A percentile compares a stretch with the other conserved stretches of the same genome.
Evolutionary conservation across 2,888 invertebrate species (phyloP).

Genomic region (Melanargia galathea): DNA sequence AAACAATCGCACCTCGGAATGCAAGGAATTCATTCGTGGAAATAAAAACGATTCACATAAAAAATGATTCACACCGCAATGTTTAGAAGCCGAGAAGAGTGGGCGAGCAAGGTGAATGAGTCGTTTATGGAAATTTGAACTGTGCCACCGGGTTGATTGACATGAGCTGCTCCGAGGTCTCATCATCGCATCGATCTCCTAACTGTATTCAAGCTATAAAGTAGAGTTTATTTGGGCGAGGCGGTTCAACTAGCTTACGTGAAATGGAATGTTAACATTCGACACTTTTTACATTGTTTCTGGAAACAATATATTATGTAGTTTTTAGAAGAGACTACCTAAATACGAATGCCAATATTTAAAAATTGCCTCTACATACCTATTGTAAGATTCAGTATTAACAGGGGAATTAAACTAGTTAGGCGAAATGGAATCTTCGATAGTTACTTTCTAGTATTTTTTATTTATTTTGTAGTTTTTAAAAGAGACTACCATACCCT

Average conservation of each 20-base stretch:
- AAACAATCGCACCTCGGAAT: constrained; percentile 17
- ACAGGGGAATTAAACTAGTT: no score
- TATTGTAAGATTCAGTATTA: no score
- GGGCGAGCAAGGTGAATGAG: constrained; percentile 63
- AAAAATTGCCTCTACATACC: no score
- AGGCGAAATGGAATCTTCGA: no score
- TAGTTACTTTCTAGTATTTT: no score
- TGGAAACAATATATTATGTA: background rate
- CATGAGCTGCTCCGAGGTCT: constrained; percentile 41
- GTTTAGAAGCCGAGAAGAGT: constrained; percentile 51
- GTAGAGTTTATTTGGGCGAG: background rate
- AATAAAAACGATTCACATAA: constrained; percentile 22
- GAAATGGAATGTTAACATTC: background rate
- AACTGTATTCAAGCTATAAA: constrained; percentile 37
- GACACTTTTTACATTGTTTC: constrained; percentile 6
- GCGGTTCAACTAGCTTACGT: background rate
- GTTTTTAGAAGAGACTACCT: background rate
- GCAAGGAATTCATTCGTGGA: constrained; percentile 16
- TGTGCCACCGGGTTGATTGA: constrained; percentile 61
- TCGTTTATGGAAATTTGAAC: constrained; percentile 62
- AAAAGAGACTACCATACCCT: no score
- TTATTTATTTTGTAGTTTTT: no score
- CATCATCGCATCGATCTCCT: constrained; percentile 37
- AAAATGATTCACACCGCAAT: constrained; percentile 26
- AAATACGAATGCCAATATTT: no score